These are phyloP conservation scores for Coelopa pilipes DNA, from an alignment of 2,888 invertebrate species.

Conservation along the genomic window DNA sequence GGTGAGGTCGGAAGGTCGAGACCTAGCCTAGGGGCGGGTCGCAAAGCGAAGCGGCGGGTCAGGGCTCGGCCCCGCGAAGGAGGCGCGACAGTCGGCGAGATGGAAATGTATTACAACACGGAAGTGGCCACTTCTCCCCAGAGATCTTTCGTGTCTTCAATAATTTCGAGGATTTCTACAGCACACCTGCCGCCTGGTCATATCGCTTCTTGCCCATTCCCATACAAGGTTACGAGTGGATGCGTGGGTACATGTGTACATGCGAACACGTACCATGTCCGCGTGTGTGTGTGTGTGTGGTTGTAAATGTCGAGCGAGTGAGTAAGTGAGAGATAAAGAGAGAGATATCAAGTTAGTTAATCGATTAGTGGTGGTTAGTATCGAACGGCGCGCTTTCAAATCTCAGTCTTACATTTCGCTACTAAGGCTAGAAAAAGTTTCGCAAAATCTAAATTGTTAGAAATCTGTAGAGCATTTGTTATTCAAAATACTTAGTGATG, in stretches of 20 bases:
- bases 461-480: slow-evolving; percentile 18
- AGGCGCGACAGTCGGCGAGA: slow-evolving; percentile 32
- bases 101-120: slow-evolving; percentile 68
- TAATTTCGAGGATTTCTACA: slow-evolving; percentile 68
- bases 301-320: slow-evolving; percentile 33
- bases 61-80: too few relatives aligned
- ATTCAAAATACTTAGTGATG: slow-evolving; percentile 8
- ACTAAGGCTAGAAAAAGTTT: slow-evolving; percentile 43
- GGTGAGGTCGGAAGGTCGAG: too few relatives aligned
- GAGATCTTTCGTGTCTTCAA: slow-evolving; percentile 63
- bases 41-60: slow-evolving; percentile 11
- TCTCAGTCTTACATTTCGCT: slow-evolving; percentile 37
- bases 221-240: slow-evolving; percentile 63
- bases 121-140: slow-evolving; percentile 68
- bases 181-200: slow-evolving; percentile 75
- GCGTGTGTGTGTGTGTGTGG: slow-evolving; percentile 36
- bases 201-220: slow-evolving; percentile 80
- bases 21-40: slow-evolving; percentile 1
- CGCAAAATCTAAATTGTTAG: slow-evolving; percentile 40
- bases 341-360: slow-evolving; percentile 38
- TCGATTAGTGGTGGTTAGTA: slow-evolving; percentile 42
- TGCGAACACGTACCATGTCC: slow-evolving; percentile 6
- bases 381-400: slow-evolving; percentile 31
- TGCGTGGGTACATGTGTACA: slow-evolving; percentile 16
- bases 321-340: slow-evolving; percentile 39